Evolutionary conservation across 1,140 invertebrate genomes (phyloP), one percentile per base, ranked within the genome.

Genomic region (Himalopsyche phryganea): DNA sequence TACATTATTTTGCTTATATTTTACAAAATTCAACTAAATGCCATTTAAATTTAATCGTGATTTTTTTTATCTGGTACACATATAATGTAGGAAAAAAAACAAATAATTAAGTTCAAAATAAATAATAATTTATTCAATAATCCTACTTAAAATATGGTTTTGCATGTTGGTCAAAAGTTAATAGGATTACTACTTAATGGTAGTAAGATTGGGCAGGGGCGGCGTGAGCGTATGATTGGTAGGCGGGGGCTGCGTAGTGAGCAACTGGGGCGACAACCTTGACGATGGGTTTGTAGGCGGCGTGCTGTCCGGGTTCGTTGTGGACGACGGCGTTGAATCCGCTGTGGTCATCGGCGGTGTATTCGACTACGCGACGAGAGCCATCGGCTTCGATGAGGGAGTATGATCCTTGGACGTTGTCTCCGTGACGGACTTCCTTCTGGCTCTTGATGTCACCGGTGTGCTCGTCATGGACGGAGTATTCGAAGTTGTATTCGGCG

Each of bases 241-340:
- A 18, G 10, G 54, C 49, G 20, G 58, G 62, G 35, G 57, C 51
- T 35, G 57, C 50, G 60, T 66, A 50, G 48, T 62, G 42, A 18
- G 63, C 58, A 10, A 17, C 35, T 18, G 35, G 53, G 38, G 47
- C 49, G 13, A 67, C 46, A 4, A 70, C 62, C 7, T 66, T 68
- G 10, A 52, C 33, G 50, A 60, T 17, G n/a, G 50, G 50, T 7
- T 72, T 74, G 0, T 69, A 61, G 0, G 69, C 71, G 48, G 75
- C 70, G 15, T 76, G 72, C 38, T 75, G 68, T n/a, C 75, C 72
- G 2, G 77, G 74, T 64, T 85, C 81, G 1, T 79, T 75, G 42
- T 77, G 78, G 3, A 89, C 81, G 14, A 84, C 72, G 0, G 87
- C 87, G 70, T 86, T 82, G 70, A 88, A 86, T 64, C 86, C 87